These are phyloP conservation scores for Vanessa atalanta DNA, from an alignment of 1,140 invertebrate genomes.

Conservation along the genomic window DNA sequence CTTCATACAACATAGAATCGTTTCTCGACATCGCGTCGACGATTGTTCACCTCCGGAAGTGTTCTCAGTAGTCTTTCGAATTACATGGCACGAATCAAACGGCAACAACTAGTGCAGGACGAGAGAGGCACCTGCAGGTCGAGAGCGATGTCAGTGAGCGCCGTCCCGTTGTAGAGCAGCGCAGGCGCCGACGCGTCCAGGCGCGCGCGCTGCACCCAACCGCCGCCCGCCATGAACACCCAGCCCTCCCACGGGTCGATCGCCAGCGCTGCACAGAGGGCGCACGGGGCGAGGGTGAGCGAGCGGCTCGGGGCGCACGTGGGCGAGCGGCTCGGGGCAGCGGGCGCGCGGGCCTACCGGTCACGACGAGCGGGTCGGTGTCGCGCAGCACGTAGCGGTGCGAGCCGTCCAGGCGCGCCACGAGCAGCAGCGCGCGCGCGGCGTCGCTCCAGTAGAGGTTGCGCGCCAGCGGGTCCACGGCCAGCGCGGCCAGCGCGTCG, in stretches of 20 bases:
- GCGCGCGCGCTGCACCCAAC: conserved; percentile 81
- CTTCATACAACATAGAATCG: no score
- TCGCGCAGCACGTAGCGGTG: conserved; percentile 88
- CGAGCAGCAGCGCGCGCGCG: conserved; percentile 65
- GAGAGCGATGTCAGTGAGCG: conserved; percentile 83
- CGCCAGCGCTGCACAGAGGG: conserved; percentile 73
- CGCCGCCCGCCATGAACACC: conserved; percentile 84
- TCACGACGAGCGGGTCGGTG: conserved; percentile 12
- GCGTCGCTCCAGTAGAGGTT: conserved; percentile 19
- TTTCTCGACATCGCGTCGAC: no score
- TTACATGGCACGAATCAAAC: no score
- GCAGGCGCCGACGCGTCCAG: conserved; percentile 81
- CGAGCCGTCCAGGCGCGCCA: conserved; percentile 89
- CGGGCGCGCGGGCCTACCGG: conserved; percentile 73
- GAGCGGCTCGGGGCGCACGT: conserved; percentile 39
- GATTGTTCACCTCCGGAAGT: no score
- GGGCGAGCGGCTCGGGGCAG: conserved; percentile 64
- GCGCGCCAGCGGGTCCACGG: conserved; percentile 10
- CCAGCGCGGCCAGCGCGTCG: conserved; percentile 34
- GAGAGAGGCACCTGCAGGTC: conserved; percentile 75
- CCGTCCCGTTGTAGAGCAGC: conserved; percentile 72
- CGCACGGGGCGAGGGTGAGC: background rate
- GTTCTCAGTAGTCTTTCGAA: no score
- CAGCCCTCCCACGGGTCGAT: conserved; percentile 84
- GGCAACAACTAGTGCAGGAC: no score